Conservation (phyloP, 2,113 vertebrate species). For the Psittacara wagleri region DNA sequence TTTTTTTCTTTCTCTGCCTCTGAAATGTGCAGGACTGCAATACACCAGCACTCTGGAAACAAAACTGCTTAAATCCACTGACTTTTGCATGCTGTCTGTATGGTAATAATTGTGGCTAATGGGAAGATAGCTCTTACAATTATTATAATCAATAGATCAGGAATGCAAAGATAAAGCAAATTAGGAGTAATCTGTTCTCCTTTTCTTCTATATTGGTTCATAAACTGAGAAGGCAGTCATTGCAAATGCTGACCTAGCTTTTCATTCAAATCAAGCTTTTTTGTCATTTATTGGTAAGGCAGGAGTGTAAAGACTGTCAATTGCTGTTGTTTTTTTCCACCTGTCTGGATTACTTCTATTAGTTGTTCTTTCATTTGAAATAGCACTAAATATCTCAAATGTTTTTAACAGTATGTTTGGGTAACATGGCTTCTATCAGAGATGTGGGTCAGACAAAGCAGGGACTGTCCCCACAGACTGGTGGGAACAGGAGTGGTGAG, state of each 20-base stretch:
- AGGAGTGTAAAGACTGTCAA: not conserved
- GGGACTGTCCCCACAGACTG: not conserved
- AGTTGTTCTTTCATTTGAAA: not conserved
- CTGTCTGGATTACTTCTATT: not conserved
- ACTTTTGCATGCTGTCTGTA: not conserved
- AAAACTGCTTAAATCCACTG: not conserved
- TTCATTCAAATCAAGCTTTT: not conserved
- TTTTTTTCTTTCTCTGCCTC: not conserved
- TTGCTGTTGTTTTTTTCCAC: not conserved
- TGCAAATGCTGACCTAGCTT: not conserved
- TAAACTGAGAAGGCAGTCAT: not conserved
- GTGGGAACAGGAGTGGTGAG: not conserved
- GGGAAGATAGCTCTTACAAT: not conserved
- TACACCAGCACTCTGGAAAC: not conserved
- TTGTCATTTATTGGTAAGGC: not conserved
- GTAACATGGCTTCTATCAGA: rapidly evolving
- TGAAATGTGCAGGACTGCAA: not conserved
- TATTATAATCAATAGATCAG: constrained; percentile 39
- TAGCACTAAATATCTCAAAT: not conserved
- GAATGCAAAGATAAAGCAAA: constrained; percentile 38
- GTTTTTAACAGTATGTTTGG: not conserved
- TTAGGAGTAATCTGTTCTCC: constrained; percentile 13
- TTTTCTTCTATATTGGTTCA: not conserved
- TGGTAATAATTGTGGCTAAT: constrained; percentile 2
- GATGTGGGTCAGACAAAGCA: not conserved